Conservation (phyloP, 2,888 invertebrate species). For the Elysia crispata region DNA sequence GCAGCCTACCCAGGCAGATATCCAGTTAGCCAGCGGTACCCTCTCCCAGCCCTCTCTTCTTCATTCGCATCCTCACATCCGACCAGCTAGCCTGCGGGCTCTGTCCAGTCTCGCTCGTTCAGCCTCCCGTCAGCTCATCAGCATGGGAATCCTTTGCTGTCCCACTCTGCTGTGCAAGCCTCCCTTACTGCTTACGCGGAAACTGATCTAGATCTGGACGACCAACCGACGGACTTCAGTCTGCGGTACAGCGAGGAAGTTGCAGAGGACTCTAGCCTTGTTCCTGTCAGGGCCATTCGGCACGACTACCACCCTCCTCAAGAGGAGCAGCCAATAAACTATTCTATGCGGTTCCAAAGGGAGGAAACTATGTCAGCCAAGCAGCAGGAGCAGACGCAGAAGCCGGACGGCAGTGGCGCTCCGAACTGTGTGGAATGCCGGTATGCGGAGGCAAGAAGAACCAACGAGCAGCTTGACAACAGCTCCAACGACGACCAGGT, state of each 20-base stretch:
- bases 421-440: conserved; percentile 67
- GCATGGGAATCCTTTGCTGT: conserved; percentile 15
- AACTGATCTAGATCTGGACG: conserved; percentile 84
- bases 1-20: background rate
- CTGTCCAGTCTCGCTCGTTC: conserved; percentile 11
- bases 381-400: background rate
- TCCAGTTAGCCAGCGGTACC: too few species aligned
- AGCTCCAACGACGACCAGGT: conserved; percentile 85
- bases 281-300: background rate
- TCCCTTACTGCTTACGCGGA: conserved; percentile 81
- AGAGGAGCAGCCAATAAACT: conserved; percentile 67
- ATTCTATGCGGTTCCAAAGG: conserved; percentile 59
- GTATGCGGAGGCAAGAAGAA: conserved; percentile 64
- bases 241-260: conserved; percentile 82
- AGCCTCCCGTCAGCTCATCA: conserved; percentile 34
- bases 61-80: background rate
- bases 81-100: background rate
- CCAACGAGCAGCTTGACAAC: conserved; percentile 66
- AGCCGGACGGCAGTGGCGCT: background rate
- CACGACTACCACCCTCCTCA: conserved; percentile 49
- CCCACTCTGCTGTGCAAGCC: conserved; percentile 26
- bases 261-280: conserved; percentile 7
- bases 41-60: conserved; percentile 11
- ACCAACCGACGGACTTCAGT: conserved; percentile 93
- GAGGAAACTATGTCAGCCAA: background rate